Evolutionary conservation across 2,888 invertebrate species (phyloP).

Genomic region (Mesorhabditis belari): DNA sequence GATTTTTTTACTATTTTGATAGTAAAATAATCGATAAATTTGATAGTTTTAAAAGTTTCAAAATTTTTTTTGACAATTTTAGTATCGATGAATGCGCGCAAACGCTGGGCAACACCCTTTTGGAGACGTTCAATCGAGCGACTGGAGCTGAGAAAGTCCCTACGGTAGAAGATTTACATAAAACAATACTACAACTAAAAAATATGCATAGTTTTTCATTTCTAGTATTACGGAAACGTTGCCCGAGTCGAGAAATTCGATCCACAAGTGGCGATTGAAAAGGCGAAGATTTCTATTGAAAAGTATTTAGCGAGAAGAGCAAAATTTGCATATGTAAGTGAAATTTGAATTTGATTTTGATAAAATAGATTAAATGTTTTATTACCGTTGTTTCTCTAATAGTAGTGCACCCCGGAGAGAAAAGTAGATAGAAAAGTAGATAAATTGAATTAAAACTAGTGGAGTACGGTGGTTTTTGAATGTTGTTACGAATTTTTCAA

Average conservation of each 20-base stretch:
- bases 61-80: conserved; percentile 8
- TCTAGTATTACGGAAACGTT: conserved; percentile 29
- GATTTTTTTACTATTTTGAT: neutral
- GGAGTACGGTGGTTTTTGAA: too few relatives aligned
- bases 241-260: conserved; percentile 47
- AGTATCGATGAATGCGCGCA: conserved; percentile 33
- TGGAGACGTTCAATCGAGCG: conserved; percentile 27
- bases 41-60: neutral
- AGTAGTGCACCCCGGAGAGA: too few relatives aligned
- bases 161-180: conserved; percentile 15
- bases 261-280: conserved; percentile 39
- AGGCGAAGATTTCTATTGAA: conserved; percentile 42
- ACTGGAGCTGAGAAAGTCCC: conserved; percentile 38
- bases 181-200: too few relatives aligned
- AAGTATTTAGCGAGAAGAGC: conserved; percentile 40
- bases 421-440: too few relatives aligned
- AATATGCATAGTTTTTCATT: neutral
- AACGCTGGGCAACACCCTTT: conserved; percentile 27
- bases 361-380: too few relatives aligned
- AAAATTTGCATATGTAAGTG: conserved; percentile 44
- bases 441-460: too few relatives aligned
- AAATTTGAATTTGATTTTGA: too few relatives aligned
- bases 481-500: too few relatives aligned
- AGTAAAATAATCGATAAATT: too few relatives aligned
- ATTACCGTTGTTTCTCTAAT: too few relatives aligned